Evolutionary conservation across 1,140 invertebrate genomes (phyloP).

Genomic region (Drosophila simulans): DNA sequence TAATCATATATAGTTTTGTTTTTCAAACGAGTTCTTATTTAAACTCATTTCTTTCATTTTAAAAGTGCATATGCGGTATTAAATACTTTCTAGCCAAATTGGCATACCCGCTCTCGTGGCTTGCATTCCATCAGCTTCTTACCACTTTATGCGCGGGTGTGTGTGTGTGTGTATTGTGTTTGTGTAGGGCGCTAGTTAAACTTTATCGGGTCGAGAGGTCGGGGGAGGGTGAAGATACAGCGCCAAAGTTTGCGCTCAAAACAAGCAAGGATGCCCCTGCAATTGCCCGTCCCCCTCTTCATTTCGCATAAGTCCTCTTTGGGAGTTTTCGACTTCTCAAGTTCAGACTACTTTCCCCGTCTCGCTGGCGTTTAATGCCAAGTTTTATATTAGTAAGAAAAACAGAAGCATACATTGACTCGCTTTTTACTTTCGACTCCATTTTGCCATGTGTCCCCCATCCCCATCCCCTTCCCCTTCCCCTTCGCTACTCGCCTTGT

Average conservation of each 20-base stretch:
- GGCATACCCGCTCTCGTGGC: constrained; percentile 17
- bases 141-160: constrained; percentile 41
- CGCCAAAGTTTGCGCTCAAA: constrained; percentile 60
- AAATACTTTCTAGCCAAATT: background rate
- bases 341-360: constrained; percentile 55
- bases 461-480: background rate
- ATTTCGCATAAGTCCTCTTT: constrained; percentile 73
- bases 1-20: too few relatives aligned
- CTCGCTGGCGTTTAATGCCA: constrained; percentile 65
- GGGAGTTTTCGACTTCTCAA: constrained; percentile 81
- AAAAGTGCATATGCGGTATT: too few relatives aligned
- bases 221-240: constrained; percentile 20
- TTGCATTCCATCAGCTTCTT: constrained; percentile 41
- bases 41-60: too few relatives aligned
- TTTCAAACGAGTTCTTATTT: too few relatives aligned
- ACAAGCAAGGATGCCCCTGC: constrained; percentile 28
- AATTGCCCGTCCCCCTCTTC: constrained; percentile 10
- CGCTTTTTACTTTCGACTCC: constrained; percentile 35
- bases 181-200: constrained; percentile 74
- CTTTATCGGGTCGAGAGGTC: constrained; percentile 62
- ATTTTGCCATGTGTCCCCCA: constrained; percentile 15
- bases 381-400: constrained; percentile 72
- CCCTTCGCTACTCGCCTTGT: too few relatives aligned
- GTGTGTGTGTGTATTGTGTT: constrained; percentile 40
- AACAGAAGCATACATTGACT: constrained; percentile 56